Evolutionary conservation across 2,888 invertebrate species (phyloP).

Genomic region (Drosophila emarginata): DNA sequence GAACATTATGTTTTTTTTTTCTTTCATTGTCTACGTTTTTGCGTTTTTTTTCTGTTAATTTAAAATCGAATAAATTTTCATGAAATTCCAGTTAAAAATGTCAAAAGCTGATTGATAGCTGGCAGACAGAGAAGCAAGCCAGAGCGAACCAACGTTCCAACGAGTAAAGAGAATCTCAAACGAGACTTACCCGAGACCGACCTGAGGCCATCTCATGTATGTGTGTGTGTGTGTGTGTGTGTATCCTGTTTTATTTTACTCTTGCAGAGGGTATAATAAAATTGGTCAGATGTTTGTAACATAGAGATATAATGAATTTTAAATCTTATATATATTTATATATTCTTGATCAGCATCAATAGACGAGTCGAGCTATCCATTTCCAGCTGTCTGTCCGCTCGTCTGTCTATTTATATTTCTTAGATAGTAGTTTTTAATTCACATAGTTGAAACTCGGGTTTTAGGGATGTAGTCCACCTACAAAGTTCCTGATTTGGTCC

Average conservation of each 20-base stretch:
- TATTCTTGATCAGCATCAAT: too few relatives aligned
- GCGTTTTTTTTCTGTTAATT: constrained; percentile 56
- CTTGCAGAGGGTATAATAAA: too few relatives aligned
- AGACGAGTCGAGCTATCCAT: too few relatives aligned
- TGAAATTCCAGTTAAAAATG: constrained; percentile 79
- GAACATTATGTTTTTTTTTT: constrained; percentile 1
- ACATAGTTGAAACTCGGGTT: too few relatives aligned
- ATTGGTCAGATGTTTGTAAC: too few relatives aligned
- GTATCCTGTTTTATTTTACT: constrained; percentile 66
- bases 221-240: constrained; percentile 8
- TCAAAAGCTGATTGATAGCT: constrained; percentile 80
- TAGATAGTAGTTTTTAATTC: too few relatives aligned
- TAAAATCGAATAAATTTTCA: constrained; percentile 78
- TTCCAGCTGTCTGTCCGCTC: too few relatives aligned
- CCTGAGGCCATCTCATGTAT: constrained; percentile 10
- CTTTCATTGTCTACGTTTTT: background rate
- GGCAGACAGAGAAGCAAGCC: constrained; percentile 52
- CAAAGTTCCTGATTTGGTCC: too few relatives aligned
- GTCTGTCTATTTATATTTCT: too few relatives aligned
- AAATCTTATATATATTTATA: too few relatives aligned
- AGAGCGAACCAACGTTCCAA: background rate
- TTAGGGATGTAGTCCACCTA: too few relatives aligned
- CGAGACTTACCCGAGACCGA: constrained; percentile 6
- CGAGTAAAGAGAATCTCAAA: background rate
- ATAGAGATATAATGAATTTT: too few relatives aligned